These are phyloP conservation scores for Colistium nudipinnis DNA, from an alignment of 2,113 vertebrate genomes.

Conservation along the genomic window DNA sequence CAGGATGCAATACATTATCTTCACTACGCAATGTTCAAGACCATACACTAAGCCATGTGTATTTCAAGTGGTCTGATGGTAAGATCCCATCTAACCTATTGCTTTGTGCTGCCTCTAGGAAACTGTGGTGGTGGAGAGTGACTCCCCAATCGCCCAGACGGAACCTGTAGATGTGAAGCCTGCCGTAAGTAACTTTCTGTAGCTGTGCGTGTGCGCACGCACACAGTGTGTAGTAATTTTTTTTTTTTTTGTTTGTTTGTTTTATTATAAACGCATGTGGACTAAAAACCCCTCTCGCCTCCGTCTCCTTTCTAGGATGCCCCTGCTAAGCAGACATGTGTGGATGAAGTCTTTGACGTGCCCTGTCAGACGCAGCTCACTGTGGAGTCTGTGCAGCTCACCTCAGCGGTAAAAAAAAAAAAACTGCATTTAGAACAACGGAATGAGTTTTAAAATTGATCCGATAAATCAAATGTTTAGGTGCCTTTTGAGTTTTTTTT, in stretches of 20 bases:
- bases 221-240: background rate
- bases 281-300: background rate
- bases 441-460: too few species aligned
- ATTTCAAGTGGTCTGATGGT: too few species aligned
- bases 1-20: background rate
- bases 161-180: slow-evolving; percentile 8
- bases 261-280: too few species aligned
- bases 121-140: background rate
- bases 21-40: too few species aligned
- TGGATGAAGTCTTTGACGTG: slow-evolving; percentile 45
- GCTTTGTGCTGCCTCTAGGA: slow-evolving; percentile 36
- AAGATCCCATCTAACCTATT: background rate
- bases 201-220: background rate
- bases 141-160: background rate
- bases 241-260: too few species aligned
- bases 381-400: slow-evolving; percentile 51
- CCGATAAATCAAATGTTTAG: too few species aligned
- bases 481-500: too few species aligned
- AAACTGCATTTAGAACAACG: too few species aligned
- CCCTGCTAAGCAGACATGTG: slow-evolving; percentile 15
- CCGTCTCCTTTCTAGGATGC: slow-evolving; percentile 28
- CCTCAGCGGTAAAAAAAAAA: slow-evolving; percentile 43
- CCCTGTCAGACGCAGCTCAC: slow-evolving; percentile 58
- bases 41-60: too few species aligned
- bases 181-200: slow-evolving; percentile 19